These are phyloP conservation scores for Cebus imitator DNA, from an alignment of 2,113 vertebrate species.

Conservation along the genomic window DNA sequence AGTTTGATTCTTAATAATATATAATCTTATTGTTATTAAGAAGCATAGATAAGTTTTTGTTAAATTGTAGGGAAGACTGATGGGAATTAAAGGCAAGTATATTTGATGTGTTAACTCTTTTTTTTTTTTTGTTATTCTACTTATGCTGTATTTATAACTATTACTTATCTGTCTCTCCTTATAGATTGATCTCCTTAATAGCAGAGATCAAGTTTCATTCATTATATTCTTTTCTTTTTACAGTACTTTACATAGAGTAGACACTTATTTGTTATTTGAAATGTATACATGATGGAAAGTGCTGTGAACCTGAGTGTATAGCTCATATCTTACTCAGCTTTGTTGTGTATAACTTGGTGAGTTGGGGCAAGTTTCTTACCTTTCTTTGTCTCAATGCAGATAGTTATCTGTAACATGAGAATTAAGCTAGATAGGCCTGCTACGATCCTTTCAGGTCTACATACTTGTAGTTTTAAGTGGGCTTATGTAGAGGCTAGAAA, in stretches of 20 bases:
- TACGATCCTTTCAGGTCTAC: neutral
- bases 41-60: neutral
- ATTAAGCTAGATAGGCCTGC: neutral
- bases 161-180: neutral
- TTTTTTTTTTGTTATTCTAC: neutral
- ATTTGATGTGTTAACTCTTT: neutral
- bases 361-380: neutral
- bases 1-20: neutral
- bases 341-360: neutral
- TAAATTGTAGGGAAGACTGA: neutral
- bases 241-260: neutral
- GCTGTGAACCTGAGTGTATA: neutral
- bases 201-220: neutral
- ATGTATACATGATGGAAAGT: neutral
- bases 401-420: conserved; percentile 18
- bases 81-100: neutral
- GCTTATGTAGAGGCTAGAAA: neutral
- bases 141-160: neutral
- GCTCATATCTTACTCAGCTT: neutral
- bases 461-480: neutral
- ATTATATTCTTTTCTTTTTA: neutral
- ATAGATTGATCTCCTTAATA: neutral
- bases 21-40: neutral
- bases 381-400: neutral
- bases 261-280: neutral